Percentiles rank a stretch among this genome's conserved stretches.
Evolutionary conservation across 2,113 vertebrate genomes (phyloP).

Genomic region (Muntiacus reevesi): DNA sequence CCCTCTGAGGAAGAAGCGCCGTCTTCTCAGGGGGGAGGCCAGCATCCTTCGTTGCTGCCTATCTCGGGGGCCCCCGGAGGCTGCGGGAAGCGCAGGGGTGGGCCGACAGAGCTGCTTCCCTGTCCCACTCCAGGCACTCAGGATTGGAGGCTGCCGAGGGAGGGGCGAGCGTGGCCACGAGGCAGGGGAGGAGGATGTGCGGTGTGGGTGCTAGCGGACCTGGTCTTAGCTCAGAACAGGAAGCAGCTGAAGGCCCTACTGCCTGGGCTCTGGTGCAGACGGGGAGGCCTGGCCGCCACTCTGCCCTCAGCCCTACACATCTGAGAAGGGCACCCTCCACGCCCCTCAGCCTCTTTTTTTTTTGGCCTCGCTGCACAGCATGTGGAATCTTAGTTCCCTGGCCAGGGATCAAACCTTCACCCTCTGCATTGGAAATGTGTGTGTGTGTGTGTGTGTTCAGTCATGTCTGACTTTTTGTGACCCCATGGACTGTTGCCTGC

Average conservation of each 20-base stretch:
- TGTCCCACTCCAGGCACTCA: background rate
- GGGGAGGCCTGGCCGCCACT: background rate
- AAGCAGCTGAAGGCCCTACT: constrained; percentile 19
- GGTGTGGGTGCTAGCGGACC: background rate
- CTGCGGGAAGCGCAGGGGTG: background rate
- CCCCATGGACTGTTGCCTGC: background rate
- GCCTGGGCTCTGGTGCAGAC: background rate
- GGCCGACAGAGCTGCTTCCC: constrained; percentile 15
- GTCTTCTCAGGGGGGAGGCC: constrained; percentile 26
- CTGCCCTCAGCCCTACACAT: background rate
- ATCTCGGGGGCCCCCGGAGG: background rate
- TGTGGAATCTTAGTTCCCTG: background rate
- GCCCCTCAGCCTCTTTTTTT: background rate
- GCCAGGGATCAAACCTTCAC: background rate
- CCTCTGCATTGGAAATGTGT: background rate
- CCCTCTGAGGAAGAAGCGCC: constrained; percentile 45
- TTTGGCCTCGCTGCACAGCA: background rate
- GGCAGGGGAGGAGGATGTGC: background rate
- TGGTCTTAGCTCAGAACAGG: constrained; percentile 39
- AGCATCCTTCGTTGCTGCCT: constrained; percentile 64
- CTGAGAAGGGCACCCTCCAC: background rate
- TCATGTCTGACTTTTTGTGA: background rate
- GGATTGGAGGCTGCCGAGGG: constrained; percentile 59
- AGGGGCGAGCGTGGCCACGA: constrained; percentile 33
- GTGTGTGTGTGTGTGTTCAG: background rate